Base-by-base conservation (phyloP, 2,888 invertebrate species). In the Agrypnus murinus region DNA sequence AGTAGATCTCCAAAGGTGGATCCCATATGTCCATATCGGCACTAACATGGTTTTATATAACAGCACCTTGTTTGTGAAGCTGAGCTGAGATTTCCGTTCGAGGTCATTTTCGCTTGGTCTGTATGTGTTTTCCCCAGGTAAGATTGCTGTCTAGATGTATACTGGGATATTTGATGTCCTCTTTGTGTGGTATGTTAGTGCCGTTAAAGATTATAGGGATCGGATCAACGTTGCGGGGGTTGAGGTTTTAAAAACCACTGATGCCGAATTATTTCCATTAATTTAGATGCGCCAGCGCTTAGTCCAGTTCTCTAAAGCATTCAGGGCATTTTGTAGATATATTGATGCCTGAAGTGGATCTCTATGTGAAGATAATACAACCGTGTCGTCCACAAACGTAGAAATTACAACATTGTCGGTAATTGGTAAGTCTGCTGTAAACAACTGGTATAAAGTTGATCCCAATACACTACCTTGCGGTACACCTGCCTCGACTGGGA, bases 41-140 rank as follows among this genome's bases (percentile, higher is more conserved):
- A n/a, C n/a, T n/a, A n/a, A n/a, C n/a, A n/a, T n/a, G n/a, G n/a
- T n/a, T n/a, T n/a, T n/a, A n/a, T n/a, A n/a, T n/a, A n/a, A n/a
- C n/a, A n/a, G n/a, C n/a, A n/a, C n/a, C n/a, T n/a, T n/a, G n/a
- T n/a, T n/a, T n/a, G n/a, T n/a, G n/a, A n/a, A n/a, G n/a, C n/a
- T n/a, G n/a, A n/a, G n/a, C n/a, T n/a, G n/a, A n/a, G n/a, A n/a
- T n/a, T n/a, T n/a, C n/a, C n/a, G n/a, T n/a, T n/a, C n/a, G n/a
- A n/a, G n/a, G n/a, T n/a, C n/a, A n/a, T 17, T 46, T 46, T 46
- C 46, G 46, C 46, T 46, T 46, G 46, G 17, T 46, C 46, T 46
- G 46, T 46, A 46, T 46, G 10, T 46, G 46, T 46, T 46, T 46
- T 46, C 46, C 15, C 15, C 46, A 46, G 19, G 46, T 46, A 6